Evolutionary conservation across 1,140 invertebrate genomes (phyloP).

Genomic region (Diachasma alloeum): DNA sequence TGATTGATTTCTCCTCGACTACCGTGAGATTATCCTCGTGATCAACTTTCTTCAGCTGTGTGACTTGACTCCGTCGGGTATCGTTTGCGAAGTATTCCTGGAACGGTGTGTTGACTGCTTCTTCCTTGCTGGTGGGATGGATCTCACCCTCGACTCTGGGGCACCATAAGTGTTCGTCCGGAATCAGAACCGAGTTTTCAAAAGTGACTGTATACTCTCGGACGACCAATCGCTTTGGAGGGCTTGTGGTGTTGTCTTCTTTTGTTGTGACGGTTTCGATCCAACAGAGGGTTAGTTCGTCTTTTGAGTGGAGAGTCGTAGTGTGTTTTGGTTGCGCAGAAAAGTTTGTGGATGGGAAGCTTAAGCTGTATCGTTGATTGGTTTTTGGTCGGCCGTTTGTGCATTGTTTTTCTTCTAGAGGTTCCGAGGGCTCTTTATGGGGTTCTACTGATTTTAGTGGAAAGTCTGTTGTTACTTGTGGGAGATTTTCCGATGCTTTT

Average conservation of each 20-base stretch:
- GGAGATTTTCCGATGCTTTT: background rate
- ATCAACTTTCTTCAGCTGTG: background rate
- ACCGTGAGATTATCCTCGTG: constrained; percentile 2
- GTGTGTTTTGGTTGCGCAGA: background rate
- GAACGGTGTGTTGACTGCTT: background rate
- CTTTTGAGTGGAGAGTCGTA: background rate
- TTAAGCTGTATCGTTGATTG: background rate
- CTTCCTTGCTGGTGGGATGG: background rate
- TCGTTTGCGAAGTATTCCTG: background rate
- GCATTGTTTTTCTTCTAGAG: background rate
- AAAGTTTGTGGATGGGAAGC: background rate
- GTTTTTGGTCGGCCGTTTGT: background rate
- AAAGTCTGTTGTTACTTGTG: background rate
- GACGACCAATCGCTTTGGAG: background rate
- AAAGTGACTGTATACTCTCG: background rate
- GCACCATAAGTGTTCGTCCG: background rate
- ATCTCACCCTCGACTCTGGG: background rate
- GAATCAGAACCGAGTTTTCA: background rate
- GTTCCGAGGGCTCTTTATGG: background rate
- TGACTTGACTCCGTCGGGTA: background rate
- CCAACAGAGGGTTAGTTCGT: background rate
- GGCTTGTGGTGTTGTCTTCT: background rate
- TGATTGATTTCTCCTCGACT: constrained; percentile 34
- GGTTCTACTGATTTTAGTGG: background rate
- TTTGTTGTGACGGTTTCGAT: background rate